Base-by-base conservation (phyloP, 2,113 vertebrate species). In the Hymenochirus boettgeri region DNA sequence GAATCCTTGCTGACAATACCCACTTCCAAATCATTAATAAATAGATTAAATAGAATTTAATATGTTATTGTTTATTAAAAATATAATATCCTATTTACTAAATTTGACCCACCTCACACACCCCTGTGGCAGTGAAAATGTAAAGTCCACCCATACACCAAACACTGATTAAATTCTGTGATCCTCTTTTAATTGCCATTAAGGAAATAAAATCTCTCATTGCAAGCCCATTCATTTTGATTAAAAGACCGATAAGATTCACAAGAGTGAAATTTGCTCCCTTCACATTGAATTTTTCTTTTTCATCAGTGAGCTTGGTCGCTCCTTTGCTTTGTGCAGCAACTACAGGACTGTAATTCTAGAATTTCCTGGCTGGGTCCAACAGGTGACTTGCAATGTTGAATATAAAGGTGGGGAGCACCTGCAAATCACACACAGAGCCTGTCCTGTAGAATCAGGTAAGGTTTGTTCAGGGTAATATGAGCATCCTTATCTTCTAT, bases 221-320 rank as follows among this genome's bases (percentile, higher is more conserved):
- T 27, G 11, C 31, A 12, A 62, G 23, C 21, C 47, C 29, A 37
- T 62, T 62, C 31, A 62, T 24, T 22, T 3, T 37, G 60, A 52
- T 62, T 52, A 52, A 52, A 62, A 52, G 47, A 22, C 46, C 37
- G 60, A 62, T 62, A 62, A 62, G 46, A 39, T 52, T 62, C 31
- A 52, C 15, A 22, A 35, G 17, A 37, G 29, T 37, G 50, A 62
- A 52, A 62, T 27, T 15, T 23, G 48, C 13, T 62, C 13, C 29
- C 39, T 21, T 52, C 47, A 25, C 22, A 9, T 37, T 52, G 26
- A 50, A 9, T 35, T 12, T 52, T 48, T 22, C 18, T 48, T 62
- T 52, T 37, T 24, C 18, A 60, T 47, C 25, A 18, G 25, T n/a
- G 29, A 37, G 25, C 50, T 39, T 13, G 4, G 29, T 25, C 7